Evolutionary conservation across 1,140 invertebrate species (phyloP).

Genomic region (Andrena cerasifolii): DNA sequence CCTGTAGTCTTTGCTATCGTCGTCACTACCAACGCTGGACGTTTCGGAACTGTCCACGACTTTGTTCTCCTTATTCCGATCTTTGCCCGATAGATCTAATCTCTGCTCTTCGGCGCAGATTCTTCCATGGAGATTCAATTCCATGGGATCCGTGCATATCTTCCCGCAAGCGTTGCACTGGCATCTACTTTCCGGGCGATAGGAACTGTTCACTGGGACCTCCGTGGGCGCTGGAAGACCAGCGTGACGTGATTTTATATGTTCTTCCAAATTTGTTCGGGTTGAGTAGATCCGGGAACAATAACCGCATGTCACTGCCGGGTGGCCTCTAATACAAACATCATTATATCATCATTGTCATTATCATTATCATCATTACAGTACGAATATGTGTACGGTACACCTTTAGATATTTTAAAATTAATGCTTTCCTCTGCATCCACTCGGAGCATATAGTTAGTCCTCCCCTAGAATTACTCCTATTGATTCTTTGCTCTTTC

Average conservation of each 20-base stretch:
- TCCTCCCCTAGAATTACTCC: neutral
- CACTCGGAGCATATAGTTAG: neutral
- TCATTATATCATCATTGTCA: constrained; percentile 16
- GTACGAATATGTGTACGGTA: neutral
- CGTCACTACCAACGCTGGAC: constrained; percentile 75
- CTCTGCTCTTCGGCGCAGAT: constrained; percentile 71
- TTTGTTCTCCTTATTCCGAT: constrained; percentile 59
- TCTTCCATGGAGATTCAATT: constrained; percentile 77
- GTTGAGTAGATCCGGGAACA: constrained; percentile 82
- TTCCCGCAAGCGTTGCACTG: constrained; percentile 79
- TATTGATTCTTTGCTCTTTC: neutral
- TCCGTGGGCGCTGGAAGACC: constrained; percentile 74
- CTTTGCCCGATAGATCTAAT: constrained; percentile 50
- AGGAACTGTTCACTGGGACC: constrained; percentile 56
- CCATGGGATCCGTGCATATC: constrained; percentile 76
- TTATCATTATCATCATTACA: neutral
- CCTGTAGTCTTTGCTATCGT: constrained; percentile 75
- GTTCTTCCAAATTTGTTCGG: constrained; percentile 81
- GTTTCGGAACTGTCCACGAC: constrained; percentile 72
- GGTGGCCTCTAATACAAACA: constrained; percentile 77
- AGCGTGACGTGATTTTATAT: constrained; percentile 81
- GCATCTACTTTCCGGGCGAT: constrained; percentile 73
- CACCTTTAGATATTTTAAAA: neutral
- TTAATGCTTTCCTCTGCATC: neutral
- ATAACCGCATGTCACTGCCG: constrained; percentile 80